These are phyloP conservation scores for Melinopterus prodromus DNA, from an alignment of 2,888 invertebrate species.

Conservation along the genomic window DNA sequence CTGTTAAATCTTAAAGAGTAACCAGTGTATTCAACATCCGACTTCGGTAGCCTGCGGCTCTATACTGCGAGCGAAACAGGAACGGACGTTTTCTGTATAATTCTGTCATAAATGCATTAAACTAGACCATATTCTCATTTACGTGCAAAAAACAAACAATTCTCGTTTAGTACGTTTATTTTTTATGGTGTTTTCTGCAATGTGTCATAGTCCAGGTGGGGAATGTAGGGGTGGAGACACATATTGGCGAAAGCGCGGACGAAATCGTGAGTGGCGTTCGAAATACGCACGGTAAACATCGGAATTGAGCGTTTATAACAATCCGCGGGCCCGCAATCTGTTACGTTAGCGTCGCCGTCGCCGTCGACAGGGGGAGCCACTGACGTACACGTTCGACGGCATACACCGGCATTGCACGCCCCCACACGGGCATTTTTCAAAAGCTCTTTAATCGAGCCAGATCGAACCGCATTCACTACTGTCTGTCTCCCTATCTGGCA, in stretches of 20 bases:
- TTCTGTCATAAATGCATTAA: too few relatives aligned
- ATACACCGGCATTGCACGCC: background rate
- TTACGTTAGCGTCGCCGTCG: background rate
- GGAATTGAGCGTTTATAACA: background rate
- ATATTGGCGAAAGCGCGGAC: background rate
- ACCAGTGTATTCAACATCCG: too few relatives aligned
- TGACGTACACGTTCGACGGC: background rate
- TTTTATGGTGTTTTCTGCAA: too few relatives aligned
- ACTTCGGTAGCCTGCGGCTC: too few relatives aligned
- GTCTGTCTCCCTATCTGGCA: background rate
- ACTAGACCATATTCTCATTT: too few relatives aligned
- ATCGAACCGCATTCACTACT: background rate
- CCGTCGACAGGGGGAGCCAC: background rate
- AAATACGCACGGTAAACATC: constrained; percentile 4
- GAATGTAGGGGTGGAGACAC: background rate
- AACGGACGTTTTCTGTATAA: too few relatives aligned
- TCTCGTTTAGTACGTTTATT: too few relatives aligned
- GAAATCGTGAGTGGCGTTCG: background rate
- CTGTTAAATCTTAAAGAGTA: too few relatives aligned
- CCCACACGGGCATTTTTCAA: background rate
- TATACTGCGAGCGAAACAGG: too few relatives aligned
- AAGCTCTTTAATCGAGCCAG: background rate
- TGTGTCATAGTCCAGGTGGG: background rate
- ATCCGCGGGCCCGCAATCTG: background rate
- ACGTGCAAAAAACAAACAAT: too few relatives aligned